Percentiles rank a stretch among this genome's conserved stretches.
Conservation (phyloP, 2,797 vertebrate genomes). For the Anomalospiza imberbis region DNA sequence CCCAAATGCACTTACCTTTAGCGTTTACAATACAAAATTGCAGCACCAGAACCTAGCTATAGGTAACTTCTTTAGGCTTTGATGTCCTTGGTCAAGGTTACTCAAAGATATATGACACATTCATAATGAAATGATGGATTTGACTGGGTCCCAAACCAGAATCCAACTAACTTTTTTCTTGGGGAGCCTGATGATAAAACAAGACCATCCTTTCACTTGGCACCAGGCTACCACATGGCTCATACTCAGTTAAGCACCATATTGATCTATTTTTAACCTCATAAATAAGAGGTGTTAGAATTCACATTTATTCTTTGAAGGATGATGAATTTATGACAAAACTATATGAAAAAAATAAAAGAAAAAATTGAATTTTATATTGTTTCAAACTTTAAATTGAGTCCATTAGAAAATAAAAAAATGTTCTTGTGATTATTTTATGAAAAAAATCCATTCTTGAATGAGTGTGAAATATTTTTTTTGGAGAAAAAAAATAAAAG, state of each 20-base stretch:
- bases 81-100: not conserved
- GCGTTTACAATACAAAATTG: not conserved
- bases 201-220: not conserved
- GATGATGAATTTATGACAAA: not conserved
- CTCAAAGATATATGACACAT: not conserved
- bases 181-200: not conserved
- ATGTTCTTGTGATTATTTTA: not conserved
- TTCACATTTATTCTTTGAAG: not conserved
- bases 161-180: not conserved
- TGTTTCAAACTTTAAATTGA: not conserved
- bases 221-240: not conserved
- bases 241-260: not conserved
- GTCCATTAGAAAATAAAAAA: not conserved
- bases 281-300: not conserved
- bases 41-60: not conserved
- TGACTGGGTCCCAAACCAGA: not conserved
- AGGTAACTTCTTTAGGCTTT: not conserved
- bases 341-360: not conserved
- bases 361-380: not conserved
- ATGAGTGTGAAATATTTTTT: not conserved
- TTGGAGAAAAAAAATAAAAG: not conserved
- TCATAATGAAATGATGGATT: constrained; percentile 32
- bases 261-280: constrained; percentile 10
- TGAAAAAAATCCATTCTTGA: not conserved
- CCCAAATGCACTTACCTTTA: accelerated